Evolutionary conservation across 1,140 invertebrate species (phyloP), one percentile per base, ranked within the genome.

Genomic region (Drosophila tsacasi): DNA sequence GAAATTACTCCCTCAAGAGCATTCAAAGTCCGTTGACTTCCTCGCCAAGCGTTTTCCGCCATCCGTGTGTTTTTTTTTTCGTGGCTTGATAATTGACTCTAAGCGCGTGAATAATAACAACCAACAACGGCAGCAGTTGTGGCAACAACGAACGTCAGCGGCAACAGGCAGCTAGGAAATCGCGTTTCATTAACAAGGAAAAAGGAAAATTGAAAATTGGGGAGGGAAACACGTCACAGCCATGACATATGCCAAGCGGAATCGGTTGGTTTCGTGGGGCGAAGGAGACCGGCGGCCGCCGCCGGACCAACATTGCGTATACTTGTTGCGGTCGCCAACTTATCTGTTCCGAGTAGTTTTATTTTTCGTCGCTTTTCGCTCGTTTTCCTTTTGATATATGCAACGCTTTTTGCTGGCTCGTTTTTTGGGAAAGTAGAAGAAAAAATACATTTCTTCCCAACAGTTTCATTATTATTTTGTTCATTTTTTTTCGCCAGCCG

Each of bases 81-180:
- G 76, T 58, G 67, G 63, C 74, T 79, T 89, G 84, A 89, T 89
- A 87, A 84, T 89, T 89, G 83, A 81, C 81, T 89, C 64, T 71
- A 83, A 78, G 81, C 83, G 81, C 83, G 81, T 87, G 84, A 87
- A 89, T 84, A 89, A 87, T 89, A 87, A 84, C 83, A 78, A 78
- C 67, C 83, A 89, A 76, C 83, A 82, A 58, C 67, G 47, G 67
- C 63, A 32, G 63, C 37, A 15, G 67, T 54, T 67, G 63, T 25
- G 37, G 12, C 74, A 62, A 27, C 75, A 58, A 46, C 52, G 61
- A 52, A 78, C 65, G 65, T 47, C 75, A 69, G 63, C 35, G 55
- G 40, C 44, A 32, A 27, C 64, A 58, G 49, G 39, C 76, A 57
- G 83, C 78, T 83, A 83, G 83, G 84, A 83, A 87, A 87, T 89